A percentile compares a stretch with the other conserved stretches of the same genome.
Conservation (phyloP, 2,113 vertebrate species). For the Scophthalmus maximus region DNA sequence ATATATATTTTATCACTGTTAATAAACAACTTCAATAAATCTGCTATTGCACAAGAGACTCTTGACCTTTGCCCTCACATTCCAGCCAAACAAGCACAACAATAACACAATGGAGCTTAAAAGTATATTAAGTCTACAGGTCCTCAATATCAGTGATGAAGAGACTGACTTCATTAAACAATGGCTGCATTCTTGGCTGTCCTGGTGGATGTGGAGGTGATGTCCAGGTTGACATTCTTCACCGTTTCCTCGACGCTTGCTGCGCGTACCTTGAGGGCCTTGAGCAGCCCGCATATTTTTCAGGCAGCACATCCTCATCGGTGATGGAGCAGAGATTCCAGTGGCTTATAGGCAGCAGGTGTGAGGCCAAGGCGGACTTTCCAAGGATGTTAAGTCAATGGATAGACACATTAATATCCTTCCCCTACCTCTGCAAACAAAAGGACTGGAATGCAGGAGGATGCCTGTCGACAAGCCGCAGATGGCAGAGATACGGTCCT, state of each 20-base stretch:
- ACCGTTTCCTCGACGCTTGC: conserved; percentile 76
- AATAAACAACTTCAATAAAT: conserved; percentile 49
- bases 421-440: conserved; percentile 82
- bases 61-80: conserved; percentile 42
- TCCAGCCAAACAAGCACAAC: conserved; percentile 64
- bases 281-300: conserved; percentile 74
- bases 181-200: conserved; percentile 80
- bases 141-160: conserved; percentile 79
- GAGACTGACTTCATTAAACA: conserved; percentile 72
- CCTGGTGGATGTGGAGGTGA: conserved; percentile 67
- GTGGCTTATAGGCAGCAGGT: conserved; percentile 78
- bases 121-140: conserved; percentile 81
- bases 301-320: conserved; percentile 75
- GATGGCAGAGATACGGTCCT: conserved; percentile 76
- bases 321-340: conserved; percentile 66
- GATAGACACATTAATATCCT: conserved; percentile 77
- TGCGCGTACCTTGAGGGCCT: conserved; percentile 59
- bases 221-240: conserved; percentile 78
- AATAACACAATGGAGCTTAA: conserved; percentile 63
- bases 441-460: conserved; percentile 82
- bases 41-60: conserved; percentile 19
- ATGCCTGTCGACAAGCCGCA: conserved; percentile 76
- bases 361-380: conserved; percentile 79
- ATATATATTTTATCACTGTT: background rate
- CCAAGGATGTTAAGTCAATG: conserved; percentile 84